phyloP scores from a whole-genome alignment of 2,888 invertebrate genomes.

The Pelosia muscerda region DNA sequence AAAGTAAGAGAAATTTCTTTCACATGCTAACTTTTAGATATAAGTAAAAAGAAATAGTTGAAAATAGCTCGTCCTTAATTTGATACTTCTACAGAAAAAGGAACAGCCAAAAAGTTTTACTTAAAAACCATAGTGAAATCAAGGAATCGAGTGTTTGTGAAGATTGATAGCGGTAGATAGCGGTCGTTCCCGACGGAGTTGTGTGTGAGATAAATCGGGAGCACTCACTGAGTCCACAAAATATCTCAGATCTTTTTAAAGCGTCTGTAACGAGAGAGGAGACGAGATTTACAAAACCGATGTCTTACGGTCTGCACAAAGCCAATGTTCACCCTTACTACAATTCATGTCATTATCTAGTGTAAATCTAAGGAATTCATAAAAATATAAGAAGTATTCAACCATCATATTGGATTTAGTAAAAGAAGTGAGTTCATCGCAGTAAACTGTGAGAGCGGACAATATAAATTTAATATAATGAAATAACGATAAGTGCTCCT shows the following conservation, averaged over 20 bases:
- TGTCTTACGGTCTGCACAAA: background rate
- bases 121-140: background rate
- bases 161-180: conserved; percentile 8
- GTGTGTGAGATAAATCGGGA: background rate
- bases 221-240: background rate
- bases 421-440: background rate
- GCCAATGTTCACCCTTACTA: background rate
- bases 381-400: no score
- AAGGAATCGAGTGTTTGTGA: background rate
- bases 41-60: background rate
- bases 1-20: no score
- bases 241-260: no score
- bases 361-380: no score
- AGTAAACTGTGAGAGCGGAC: background rate
- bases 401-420: background rate
- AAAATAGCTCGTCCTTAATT: background rate
- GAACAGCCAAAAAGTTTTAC: background rate
- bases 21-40: no score
- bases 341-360: background rate
- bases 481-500: background rate
- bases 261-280: background rate
- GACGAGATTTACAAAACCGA: background rate
- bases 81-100: background rate
- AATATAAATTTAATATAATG: background rate
- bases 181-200: background rate